Conservation (phyloP, 2,113 vertebrate genomes). For the Donacobius atricapilla region DNA sequence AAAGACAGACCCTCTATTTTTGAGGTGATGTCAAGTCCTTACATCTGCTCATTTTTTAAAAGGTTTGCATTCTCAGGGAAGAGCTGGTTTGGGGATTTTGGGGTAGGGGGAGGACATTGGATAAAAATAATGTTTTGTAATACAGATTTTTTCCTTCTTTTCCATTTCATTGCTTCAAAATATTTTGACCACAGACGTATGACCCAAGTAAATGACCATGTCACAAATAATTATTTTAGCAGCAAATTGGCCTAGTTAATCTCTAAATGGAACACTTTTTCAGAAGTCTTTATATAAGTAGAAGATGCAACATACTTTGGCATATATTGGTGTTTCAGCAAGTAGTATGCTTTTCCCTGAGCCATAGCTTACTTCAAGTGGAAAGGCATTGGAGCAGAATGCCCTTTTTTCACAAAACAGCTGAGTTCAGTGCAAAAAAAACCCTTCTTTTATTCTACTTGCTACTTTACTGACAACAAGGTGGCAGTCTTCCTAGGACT, state of each 20-base stretch:
- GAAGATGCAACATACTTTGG: neutral
- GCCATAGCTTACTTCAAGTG: neutral
- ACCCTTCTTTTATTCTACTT: neutral
- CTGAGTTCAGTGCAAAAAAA: neutral
- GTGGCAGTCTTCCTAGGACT: neutral
- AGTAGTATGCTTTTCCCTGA: neutral
- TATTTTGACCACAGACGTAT: neutral
- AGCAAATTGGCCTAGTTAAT: neutral
- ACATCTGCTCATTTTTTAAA: neutral
- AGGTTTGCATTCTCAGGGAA: neutral
- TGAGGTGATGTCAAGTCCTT: neutral
- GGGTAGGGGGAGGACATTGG: rapidly evolving
- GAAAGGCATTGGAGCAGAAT: neutral
- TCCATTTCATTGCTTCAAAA: neutral
- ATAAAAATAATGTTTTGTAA: neutral
- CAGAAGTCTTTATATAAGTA: neutral
- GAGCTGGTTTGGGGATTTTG: neutral
- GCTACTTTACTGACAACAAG: neutral
- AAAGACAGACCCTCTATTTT: neutral
- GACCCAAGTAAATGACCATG: neutral
- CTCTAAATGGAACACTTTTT: neutral
- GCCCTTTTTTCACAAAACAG: neutral
- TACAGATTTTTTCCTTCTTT: neutral
- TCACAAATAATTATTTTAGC: neutral
- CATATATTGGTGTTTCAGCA: neutral